Evolutionary conservation across 2,888 invertebrate genomes (phyloP).

Genomic region (Blastobasis adustella): DNA sequence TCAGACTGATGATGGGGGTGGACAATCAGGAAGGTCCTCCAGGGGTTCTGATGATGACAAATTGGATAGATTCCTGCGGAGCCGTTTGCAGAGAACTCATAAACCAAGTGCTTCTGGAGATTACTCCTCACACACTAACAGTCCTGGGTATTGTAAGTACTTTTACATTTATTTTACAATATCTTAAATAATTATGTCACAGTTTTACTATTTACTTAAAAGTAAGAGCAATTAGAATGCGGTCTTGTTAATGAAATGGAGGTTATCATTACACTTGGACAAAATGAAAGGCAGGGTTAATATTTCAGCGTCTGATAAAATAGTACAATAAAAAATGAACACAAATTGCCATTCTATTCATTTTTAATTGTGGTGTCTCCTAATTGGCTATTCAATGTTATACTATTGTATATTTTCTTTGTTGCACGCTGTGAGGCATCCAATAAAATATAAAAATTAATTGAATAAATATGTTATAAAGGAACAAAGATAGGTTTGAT

Average conservation of each 20-base stretch:
- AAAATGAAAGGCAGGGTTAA: too few relatives aligned
- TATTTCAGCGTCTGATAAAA: too few relatives aligned
- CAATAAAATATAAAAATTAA: too few relatives aligned
- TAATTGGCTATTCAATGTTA: too few relatives aligned
- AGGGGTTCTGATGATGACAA: constrained; percentile 76
- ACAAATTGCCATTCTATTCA: too few relatives aligned
- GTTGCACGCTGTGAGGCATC: too few relatives aligned
- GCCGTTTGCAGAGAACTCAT: constrained; percentile 57
- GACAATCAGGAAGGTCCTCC: constrained; percentile 58
- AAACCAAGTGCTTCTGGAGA: constrained; percentile 59
- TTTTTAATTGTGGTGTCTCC: too few relatives aligned
- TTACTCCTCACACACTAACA: constrained; percentile 56
- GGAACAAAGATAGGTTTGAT: too few relatives aligned
- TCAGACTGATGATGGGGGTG: constrained; percentile 79
- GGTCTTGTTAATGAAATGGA: background rate
- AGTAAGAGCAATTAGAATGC: background rate
- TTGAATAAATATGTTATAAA: too few relatives aligned
- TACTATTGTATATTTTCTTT: too few relatives aligned
- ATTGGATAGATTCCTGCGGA: constrained; percentile 69
- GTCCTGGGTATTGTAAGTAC: constrained; percentile 62
- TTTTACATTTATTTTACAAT: background rate
- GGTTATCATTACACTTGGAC: background rate
- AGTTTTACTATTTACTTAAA: background rate
- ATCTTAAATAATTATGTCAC: background rate
- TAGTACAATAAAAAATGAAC: too few relatives aligned